Percentiles rank a stretch among this genome's conserved stretches.
These are phyloP conservation scores for Agrilus mali DNA, from an alignment of 2,888 invertebrate species.

Conservation along the genomic window DNA sequence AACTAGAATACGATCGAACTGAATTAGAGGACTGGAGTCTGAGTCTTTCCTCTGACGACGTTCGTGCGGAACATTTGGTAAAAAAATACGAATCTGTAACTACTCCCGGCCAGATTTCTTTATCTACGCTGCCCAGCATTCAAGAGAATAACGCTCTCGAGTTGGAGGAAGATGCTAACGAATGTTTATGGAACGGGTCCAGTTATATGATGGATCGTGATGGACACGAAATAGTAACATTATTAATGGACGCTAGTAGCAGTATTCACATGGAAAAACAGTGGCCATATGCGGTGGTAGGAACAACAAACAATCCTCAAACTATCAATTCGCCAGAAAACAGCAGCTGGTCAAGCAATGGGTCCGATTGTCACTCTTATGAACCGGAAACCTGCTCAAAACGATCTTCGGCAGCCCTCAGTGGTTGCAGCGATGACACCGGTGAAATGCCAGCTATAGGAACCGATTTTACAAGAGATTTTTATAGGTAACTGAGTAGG, in stretches of 20 bases:
- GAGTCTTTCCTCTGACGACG: slow-evolving; percentile 57
- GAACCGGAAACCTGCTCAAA: slow-evolving; percentile 49
- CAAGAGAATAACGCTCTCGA: slow-evolving; percentile 61
- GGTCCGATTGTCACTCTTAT: slow-evolving; percentile 34
- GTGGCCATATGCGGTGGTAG: slow-evolving; percentile 49
- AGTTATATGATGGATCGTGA: slow-evolving; percentile 56
- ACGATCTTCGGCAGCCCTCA: slow-evolving; percentile 54
- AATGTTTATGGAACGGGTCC: slow-evolving; percentile 63
- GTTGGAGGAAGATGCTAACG: slow-evolving; percentile 60
- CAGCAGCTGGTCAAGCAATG: slow-evolving; percentile 42
- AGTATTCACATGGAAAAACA: slow-evolving; percentile 41
- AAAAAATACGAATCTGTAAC: slow-evolving; percentile 30
- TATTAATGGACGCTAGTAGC: slow-evolving; percentile 38
- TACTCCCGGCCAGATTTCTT: slow-evolving; percentile 50
- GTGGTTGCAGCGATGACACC: slow-evolving; percentile 51
- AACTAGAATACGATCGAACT: slow-evolving; percentile 61
- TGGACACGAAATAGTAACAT: slow-evolving; percentile 48
- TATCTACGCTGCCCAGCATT: slow-evolving; percentile 56
- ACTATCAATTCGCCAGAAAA: slow-evolving; percentile 42
- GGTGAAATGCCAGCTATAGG: slow-evolving; percentile 52
- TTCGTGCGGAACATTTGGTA: slow-evolving; percentile 35
- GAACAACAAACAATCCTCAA: slow-evolving; percentile 12
- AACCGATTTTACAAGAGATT: slow-evolving; percentile 66
- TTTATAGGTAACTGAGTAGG: slow-evolving; percentile 38
- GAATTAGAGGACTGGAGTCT: slow-evolving; percentile 72